phyloP scores from a whole-genome alignment of 2,113 vertebrate genomes.

The Crypturellus undulatus region DNA sequence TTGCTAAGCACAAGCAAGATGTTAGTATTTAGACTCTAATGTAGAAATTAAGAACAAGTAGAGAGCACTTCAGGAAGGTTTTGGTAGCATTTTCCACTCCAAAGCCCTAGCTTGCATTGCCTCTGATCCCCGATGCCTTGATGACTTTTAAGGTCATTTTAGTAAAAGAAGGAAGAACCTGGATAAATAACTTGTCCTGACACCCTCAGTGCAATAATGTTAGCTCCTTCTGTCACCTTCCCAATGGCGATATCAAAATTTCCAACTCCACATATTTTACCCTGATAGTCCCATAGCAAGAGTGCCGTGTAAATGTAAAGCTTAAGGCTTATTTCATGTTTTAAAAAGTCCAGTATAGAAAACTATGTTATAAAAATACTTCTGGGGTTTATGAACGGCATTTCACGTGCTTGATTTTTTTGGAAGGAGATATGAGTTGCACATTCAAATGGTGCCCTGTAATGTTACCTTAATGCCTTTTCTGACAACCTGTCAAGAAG shows the following conservation, averaged over 20 bases:
- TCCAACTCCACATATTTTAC: not conserved
- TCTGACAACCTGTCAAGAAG: not conserved
- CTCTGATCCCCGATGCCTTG: not conserved
- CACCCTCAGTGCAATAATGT: not conserved
- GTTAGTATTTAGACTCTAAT: not conserved
- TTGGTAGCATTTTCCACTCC: not conserved
- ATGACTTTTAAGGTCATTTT: not conserved
- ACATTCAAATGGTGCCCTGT: not conserved
- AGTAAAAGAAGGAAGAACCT: not conserved
- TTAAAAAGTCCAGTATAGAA: not conserved
- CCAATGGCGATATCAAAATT: not conserved
- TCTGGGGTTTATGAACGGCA: not conserved
- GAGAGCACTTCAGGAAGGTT: not conserved
- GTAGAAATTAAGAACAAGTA: accelerated
- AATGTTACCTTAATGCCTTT: not conserved
- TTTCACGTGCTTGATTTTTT: not conserved
- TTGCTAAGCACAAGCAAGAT: not conserved
- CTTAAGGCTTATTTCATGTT: not conserved
- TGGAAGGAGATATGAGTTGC: not conserved
- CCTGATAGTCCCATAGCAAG: not conserved
- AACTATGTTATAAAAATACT: not conserved
- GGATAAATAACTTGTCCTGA: not conserved
- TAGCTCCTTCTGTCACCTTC: not conserved
- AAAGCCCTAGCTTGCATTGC: not conserved
- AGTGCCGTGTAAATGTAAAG: not conserved